phyloP scores from a whole-genome alignment of 2,888 invertebrate genomes.

The Mythimna lalbum region DNA sequence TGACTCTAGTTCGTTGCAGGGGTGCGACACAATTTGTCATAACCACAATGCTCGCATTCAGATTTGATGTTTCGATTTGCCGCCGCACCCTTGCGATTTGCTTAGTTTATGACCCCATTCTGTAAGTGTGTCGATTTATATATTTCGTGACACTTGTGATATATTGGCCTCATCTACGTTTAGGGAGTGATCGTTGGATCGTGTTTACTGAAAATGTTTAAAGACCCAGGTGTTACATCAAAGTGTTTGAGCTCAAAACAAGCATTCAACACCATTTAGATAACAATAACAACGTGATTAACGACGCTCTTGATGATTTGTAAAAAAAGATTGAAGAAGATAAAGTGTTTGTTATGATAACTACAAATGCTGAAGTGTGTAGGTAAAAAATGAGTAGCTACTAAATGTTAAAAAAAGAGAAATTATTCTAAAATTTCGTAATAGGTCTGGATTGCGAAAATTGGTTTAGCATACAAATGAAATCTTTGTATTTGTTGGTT shows the following conservation, averaged over 20 bases:
- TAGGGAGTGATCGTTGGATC: slow-evolving; percentile 32
- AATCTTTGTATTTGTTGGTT: neutral
- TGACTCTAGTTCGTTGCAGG: slow-evolving; percentile 58
- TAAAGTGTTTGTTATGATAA: slow-evolving; percentile 13
- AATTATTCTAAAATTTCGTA: neutral
- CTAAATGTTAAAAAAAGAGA: neutral
- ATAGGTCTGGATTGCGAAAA: neutral
- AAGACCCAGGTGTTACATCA: slow-evolving; percentile 75
- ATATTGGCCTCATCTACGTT: slow-evolving; percentile 46
- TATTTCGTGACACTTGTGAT: slow-evolving; percentile 46
- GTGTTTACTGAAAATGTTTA: slow-evolving; percentile 56
- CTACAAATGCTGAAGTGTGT: neutral
- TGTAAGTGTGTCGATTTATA: slow-evolving; percentile 69
- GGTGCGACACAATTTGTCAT: slow-evolving; percentile 77
- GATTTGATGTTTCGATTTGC: slow-evolving; percentile 71
- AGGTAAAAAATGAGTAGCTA: neutral
- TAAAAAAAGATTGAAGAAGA: slow-evolving; percentile 52
- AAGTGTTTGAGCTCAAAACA: slow-evolving; percentile 72
- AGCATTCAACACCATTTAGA: slow-evolving; percentile 65
- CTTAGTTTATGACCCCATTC: slow-evolving; percentile 67
- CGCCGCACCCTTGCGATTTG: slow-evolving; percentile 67
- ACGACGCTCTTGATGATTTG: slow-evolving; percentile 57
- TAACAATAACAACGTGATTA: slow-evolving; percentile 70
- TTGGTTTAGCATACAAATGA: neutral
- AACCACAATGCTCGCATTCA: slow-evolving; percentile 73